These are phyloP conservation scores for Neuroscelio doddi DNA, from an alignment of 2,888 invertebrate species.

Conservation along the genomic window DNA sequence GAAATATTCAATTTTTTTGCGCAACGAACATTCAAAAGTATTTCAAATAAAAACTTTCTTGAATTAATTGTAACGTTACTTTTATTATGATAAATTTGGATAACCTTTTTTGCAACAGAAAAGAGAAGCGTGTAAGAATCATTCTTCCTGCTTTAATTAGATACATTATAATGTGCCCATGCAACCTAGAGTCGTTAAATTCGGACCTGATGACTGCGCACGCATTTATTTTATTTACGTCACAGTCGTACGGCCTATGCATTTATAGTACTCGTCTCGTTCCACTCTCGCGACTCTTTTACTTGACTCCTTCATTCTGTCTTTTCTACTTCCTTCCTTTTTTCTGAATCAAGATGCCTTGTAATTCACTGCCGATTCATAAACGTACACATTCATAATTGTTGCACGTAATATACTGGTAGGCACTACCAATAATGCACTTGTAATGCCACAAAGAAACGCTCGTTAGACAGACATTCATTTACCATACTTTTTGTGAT, in stretches of 20 bases:
- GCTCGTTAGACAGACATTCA: slow-evolving; percentile 32
- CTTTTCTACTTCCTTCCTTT: slow-evolving; percentile 13
- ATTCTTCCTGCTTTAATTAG: slow-evolving; percentile 13
- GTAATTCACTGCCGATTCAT: slow-evolving; percentile 10
- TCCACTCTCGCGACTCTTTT: slow-evolving; percentile 28
- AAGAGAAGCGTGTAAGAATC: not conserved
- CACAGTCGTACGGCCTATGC: not conserved
- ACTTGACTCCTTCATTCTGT: slow-evolving; percentile 17
- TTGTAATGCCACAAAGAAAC: slow-evolving; percentile 15
- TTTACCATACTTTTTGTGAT: slow-evolving; percentile 24
- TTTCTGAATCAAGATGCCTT: not conserved
- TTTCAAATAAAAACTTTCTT: too few species aligned
- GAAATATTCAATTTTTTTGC: too few species aligned
- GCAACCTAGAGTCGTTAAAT: slow-evolving; percentile 4
- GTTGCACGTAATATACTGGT: slow-evolving; percentile 18
- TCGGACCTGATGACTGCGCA: not conserved
- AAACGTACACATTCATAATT: slow-evolving; percentile 17
- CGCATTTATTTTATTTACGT: slow-evolving; percentile 5
- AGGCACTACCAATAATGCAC: slow-evolving; percentile 22
- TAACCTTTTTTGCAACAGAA: too few species aligned
- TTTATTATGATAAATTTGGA: too few species aligned
- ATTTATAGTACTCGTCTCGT: slow-evolving; percentile 10
- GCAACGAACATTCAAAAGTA: too few species aligned
- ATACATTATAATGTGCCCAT: slow-evolving; percentile 7
- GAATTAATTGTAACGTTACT: too few species aligned